Evolutionary conservation across 2,888 invertebrate species (phyloP).

Genomic region (Hirtodrosophila cameraria): DNA sequence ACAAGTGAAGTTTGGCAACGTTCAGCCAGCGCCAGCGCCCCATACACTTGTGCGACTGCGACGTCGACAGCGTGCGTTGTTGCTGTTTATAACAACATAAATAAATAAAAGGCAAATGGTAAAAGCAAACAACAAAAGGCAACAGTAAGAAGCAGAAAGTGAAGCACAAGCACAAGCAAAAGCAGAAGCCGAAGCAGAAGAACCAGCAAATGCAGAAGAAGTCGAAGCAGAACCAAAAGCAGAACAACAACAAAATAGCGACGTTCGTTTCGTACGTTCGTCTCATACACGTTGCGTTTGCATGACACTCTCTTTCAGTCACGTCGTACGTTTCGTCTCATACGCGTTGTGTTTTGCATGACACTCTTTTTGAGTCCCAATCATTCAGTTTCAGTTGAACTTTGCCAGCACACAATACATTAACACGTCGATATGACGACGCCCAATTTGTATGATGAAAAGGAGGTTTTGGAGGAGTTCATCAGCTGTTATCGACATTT

Average conservation of each 20-base stretch:
- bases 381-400: slow-evolving; percentile 48
- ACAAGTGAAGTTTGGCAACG: slow-evolving; percentile 44
- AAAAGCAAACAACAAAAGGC: slow-evolving; percentile 33
- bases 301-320: slow-evolving; percentile 45
- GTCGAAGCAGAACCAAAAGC: background rate
- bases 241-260: background rate
- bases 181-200: background rate
- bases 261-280: slow-evolving; percentile 9
- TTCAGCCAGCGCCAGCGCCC: slow-evolving; percentile 41
- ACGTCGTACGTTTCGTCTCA: slow-evolving; percentile 9
- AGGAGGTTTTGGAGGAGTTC: slow-evolving; percentile 63
- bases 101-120: slow-evolving; percentile 62
- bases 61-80: slow-evolving; percentile 18
- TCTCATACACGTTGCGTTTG: slow-evolving; percentile 38
- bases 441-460: slow-evolving; percentile 54
- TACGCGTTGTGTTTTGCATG: slow-evolving; percentile 42
- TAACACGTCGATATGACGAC: slow-evolving; percentile 22
- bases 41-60: slow-evolving; percentile 52
- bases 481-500: slow-evolving; percentile 65
- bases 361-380: slow-evolving; percentile 34
- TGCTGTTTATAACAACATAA: slow-evolving; percentile 66
- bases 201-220: background rate
- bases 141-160: slow-evolving; percentile 43
- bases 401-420: background rate
- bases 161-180: slow-evolving; percentile 18